These are phyloP conservation scores for Callaeas wilsoni DNA, from an alignment of 2,113 vertebrate species.

Conservation along the genomic window DNA sequence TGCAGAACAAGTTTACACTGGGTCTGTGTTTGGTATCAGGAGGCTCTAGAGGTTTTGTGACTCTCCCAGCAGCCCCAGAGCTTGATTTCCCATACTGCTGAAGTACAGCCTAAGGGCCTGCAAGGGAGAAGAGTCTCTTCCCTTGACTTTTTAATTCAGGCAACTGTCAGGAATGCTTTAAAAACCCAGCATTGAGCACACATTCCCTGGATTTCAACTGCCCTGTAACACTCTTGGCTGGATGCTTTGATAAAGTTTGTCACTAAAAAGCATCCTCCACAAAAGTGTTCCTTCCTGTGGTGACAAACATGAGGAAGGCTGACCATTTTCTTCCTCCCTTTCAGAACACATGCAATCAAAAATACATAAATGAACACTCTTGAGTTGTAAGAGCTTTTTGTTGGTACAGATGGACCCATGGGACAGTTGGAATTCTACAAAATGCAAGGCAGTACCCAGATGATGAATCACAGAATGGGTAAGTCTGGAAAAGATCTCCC, in stretches of 20 bases:
- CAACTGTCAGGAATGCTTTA: neutral
- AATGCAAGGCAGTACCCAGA: neutral
- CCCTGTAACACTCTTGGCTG: neutral
- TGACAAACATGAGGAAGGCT: neutral
- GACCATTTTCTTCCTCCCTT: neutral
- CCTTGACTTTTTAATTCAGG: neutral
- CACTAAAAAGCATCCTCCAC: neutral
- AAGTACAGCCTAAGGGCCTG: neutral
- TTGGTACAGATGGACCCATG: neutral
- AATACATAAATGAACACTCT: neutral
- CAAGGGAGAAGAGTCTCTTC: neutral
- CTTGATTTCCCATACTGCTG: neutral
- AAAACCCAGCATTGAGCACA: neutral
- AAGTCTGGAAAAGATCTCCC: neutral
- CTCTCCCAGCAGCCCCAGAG: neutral
- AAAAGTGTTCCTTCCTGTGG: neutral
- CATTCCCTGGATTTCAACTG: neutral
- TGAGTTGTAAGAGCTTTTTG: neutral
- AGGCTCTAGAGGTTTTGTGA: neutral
- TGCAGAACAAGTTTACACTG: constrained; percentile 6
- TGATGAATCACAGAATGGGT: neutral
- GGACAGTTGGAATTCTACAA: neutral
- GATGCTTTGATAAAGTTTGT: neutral
- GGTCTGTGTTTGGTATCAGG: neutral
- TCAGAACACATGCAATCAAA: neutral